Conservation (phyloP, 2,888 invertebrate genomes). For the Cheilosia vulpina region DNA sequence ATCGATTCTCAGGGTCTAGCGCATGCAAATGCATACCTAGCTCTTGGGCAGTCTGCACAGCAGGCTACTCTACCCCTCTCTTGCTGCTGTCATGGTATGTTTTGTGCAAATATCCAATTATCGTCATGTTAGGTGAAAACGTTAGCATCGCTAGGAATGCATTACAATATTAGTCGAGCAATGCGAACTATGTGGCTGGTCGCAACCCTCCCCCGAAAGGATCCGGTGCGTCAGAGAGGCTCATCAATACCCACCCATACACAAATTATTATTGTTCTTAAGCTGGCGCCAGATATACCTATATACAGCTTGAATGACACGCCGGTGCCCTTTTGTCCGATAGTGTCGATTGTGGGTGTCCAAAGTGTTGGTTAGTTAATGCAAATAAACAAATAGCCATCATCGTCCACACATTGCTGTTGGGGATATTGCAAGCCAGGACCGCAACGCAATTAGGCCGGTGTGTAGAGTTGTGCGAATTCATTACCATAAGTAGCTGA, state of each 20-base stretch:
- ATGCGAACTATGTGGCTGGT: slow-evolving; percentile 25
- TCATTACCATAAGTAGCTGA: slow-evolving; percentile 75
- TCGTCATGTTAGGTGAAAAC: slow-evolving; percentile 53
- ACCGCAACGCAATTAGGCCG: slow-evolving; percentile 68
- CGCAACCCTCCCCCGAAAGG: background rate
- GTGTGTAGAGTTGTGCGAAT: slow-evolving; percentile 64
- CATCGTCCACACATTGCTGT: slow-evolving; percentile 52
- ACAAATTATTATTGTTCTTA: slow-evolving; percentile 59
- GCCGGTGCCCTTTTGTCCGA: slow-evolving; percentile 28
- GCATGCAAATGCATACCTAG: background rate
- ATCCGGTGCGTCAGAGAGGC: background rate
- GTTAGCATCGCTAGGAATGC: slow-evolving; percentile 54
- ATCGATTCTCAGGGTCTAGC: slow-evolving; percentile 12
- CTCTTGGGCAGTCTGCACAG: background rate
- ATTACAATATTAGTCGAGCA: slow-evolving; percentile 69
- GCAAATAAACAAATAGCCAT: slow-evolving; percentile 74
- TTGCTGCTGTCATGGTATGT: slow-evolving; percentile 3
- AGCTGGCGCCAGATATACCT: background rate
- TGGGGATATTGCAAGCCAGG: slow-evolving; percentile 21
- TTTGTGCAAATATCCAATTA: slow-evolving; percentile 72
- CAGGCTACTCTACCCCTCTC: background rate
- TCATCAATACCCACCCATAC: background rate
- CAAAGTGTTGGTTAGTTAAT: slow-evolving; percentile 67
- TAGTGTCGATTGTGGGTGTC: slow-evolving; percentile 67
- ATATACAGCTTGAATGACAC: slow-evolving; percentile 14